Evolutionary conservation across 2,888 invertebrate genomes (phyloP).

Genomic region (Girardia tigrina): DNA sequence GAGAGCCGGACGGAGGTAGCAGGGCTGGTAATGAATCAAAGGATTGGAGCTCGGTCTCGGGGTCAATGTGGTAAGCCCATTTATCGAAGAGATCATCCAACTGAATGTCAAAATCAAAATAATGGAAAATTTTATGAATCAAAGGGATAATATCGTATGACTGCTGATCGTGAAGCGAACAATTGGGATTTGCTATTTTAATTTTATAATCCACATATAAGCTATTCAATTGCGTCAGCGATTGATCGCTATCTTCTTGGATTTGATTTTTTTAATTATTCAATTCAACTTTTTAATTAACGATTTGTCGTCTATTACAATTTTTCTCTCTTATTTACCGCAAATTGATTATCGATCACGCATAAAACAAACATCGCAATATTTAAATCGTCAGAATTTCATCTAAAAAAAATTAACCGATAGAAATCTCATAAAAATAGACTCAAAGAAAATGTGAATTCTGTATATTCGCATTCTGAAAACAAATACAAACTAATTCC

Average conservation of each 20-base stretch:
- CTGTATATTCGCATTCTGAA: neutral
- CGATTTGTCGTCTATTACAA: neutral
- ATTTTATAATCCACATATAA: neutral
- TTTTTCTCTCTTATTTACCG: neutral
- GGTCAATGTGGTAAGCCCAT: no score
- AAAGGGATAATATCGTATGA: neutral
- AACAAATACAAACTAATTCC: neutral
- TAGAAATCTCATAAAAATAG: no score
- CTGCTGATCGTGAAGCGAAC: neutral
- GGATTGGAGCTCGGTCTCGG: no score
- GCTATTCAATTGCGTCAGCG: neutral
- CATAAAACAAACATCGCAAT: no score
- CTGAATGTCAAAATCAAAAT: neutral
- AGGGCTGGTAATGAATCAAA: no score
- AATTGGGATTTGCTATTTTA: neutral
- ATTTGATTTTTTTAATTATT: neutral
- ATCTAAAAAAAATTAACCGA: no score
- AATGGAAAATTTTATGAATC: neutral
- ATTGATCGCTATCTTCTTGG: neutral
- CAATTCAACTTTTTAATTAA: neutral
- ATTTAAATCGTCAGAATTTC: no score
- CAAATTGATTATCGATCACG: no score
- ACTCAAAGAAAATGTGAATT: no score
- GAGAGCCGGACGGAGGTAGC: no score
- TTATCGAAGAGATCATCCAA: no score